Conservation (phyloP, 2,888 invertebrate genomes). For the Diplazon laetatorius region DNA sequence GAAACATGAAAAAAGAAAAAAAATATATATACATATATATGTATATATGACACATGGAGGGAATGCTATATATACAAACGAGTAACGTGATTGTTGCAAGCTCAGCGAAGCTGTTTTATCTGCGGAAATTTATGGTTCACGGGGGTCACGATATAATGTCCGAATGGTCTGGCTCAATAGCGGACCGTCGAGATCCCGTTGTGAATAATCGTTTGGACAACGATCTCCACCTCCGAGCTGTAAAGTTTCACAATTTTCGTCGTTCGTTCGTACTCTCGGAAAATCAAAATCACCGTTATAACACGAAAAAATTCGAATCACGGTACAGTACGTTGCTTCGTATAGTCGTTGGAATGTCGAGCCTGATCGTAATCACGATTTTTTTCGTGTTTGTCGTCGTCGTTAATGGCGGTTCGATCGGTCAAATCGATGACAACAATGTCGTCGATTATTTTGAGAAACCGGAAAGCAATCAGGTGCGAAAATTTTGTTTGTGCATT, state of each 20-base stretch:
- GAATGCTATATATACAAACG: slow-evolving; percentile 24
- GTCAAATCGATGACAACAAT: slow-evolving; percentile 25
- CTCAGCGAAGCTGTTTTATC: slow-evolving; percentile 51
- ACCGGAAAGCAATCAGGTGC: slow-evolving; percentile 64
- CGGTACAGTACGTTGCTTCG: no score
- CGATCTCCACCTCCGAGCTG: background rate
- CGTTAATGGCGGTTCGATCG: slow-evolving; percentile 19
- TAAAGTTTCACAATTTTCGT: background rate
- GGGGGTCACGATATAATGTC: slow-evolving; percentile 56
- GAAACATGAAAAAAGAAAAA: background rate
- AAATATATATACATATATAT: no score
- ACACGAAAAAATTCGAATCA: background rate
- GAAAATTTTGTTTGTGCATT: slow-evolving; percentile 8
- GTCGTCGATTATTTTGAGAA: slow-evolving; percentile 67
- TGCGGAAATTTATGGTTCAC: slow-evolving; percentile 42
- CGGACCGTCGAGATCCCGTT: slow-evolving; percentile 32
- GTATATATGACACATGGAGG: background rate
- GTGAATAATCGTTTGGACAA: slow-evolving; percentile 28
- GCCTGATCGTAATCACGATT: slow-evolving; percentile 27
- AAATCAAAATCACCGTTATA: background rate
- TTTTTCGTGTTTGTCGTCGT: slow-evolving; percentile 25
- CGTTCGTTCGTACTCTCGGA: background rate
- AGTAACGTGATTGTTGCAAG: slow-evolving; percentile 40
- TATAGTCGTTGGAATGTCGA: slow-evolving; percentile 8
- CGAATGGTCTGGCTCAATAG: slow-evolving; percentile 43